A percentile compares a stretch with the other conserved stretches of the same genome.
Evolutionary conservation across 2,888 invertebrate species (phyloP).

Genomic region (Unio delphinus): DNA sequence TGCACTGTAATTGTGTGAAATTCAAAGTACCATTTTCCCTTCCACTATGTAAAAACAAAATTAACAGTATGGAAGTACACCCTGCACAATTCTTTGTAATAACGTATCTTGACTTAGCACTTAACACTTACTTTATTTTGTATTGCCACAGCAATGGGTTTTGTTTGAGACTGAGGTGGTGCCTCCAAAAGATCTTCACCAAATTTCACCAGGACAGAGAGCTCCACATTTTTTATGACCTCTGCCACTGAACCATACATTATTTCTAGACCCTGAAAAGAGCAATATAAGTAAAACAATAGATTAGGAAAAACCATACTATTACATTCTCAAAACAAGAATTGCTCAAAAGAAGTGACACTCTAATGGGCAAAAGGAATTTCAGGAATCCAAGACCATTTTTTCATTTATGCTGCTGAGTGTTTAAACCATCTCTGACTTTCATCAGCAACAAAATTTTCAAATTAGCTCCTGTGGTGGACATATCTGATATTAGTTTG

Average conservation of each 20-base stretch:
- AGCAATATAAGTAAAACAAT: background rate
- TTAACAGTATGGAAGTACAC: no score
- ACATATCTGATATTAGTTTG: no score
- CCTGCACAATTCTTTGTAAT: no score
- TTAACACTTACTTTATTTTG: conserved; percentile 53
- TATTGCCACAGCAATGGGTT: conserved; percentile 46
- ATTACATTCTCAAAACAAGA: background rate
- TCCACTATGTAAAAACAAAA: no score
- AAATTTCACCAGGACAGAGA: conserved; percentile 56
- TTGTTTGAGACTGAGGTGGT: conserved; percentile 42
- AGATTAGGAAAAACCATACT: background rate
- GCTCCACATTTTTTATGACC: conserved; percentile 52
- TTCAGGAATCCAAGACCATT: no score
- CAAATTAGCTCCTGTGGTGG: no score
- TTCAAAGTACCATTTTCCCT: no score
- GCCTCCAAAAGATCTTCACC: conserved; percentile 48
- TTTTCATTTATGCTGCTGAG: no score
- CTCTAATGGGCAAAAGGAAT: no score
- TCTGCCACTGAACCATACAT: conserved; percentile 44
- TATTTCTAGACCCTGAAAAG: conserved; percentile 40
- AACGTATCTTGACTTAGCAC: background rate
- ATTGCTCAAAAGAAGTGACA: background rate
- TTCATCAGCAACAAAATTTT: no score
- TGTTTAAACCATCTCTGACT: no score
- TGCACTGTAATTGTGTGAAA: no score